A percentile compares a stretch with the other conserved stretches of the same genome.
These are phyloP conservation scores for Platalea minor DNA, from an alignment of 2,797 vertebrate species.

Conservation along the genomic window DNA sequence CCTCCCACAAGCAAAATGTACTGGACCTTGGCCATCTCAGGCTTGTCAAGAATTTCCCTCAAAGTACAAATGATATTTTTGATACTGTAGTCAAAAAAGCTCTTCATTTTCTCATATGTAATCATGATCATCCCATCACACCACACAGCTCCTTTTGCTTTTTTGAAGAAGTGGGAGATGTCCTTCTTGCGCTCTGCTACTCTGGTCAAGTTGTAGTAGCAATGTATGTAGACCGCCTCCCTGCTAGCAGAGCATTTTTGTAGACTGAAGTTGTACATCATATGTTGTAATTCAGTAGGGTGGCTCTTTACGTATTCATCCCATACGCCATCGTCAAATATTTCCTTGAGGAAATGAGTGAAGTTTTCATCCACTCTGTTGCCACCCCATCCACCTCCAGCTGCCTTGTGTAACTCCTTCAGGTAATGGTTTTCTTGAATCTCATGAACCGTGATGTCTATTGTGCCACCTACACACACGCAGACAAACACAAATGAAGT, in stretches of 20 bases:
- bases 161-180: neutral
- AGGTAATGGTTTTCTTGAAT: conserved; percentile 8
- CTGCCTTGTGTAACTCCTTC: conserved; percentile 56
- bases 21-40: neutral
- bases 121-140: conserved; percentile 39
- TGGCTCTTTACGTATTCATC: conserved; percentile 2
- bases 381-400: conserved; percentile 57
- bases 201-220: conserved; percentile 28
- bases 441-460: conserved; percentile 58
- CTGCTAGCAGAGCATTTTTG: conserved; percentile 19
- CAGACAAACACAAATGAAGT: neutral
- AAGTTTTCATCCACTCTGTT: conserved; percentile 52
- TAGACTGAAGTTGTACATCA: conserved; percentile 38
- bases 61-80: neutral
- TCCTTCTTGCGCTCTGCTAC: neutral
- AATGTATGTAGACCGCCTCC: neutral
- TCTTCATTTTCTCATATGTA: conserved; percentile 12
- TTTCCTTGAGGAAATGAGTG: conserved; percentile 1
- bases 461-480: conserved; percentile 16
- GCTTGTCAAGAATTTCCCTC: conserved; percentile 23
- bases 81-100: conserved; percentile 31
- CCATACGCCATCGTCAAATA: conserved; percentile 1
- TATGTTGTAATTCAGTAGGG: neutral
- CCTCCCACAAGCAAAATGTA: conserved; percentile 62
- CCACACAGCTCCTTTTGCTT: neutral